Percentiles rank a stretch among this genome's conserved stretches.
These are phyloP conservation scores for Mandrillus leucophaeus DNA, from an alignment of 2,113 vertebrate species.

Conservation along the genomic window DNA sequence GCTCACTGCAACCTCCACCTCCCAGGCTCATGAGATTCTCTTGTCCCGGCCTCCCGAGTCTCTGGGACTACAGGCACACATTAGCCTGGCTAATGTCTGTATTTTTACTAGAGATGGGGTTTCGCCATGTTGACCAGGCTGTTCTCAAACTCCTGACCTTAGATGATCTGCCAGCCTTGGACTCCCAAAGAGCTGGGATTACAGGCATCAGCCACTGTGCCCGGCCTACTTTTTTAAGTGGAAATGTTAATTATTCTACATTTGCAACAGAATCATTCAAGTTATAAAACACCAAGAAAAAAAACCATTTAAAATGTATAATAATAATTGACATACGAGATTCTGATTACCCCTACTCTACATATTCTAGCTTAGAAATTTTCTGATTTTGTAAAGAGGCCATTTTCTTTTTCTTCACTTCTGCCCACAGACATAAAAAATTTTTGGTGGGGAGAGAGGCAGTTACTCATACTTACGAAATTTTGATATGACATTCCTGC, in stretches of 20 bases:
- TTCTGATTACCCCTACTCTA: background rate
- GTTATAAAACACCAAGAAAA: background rate
- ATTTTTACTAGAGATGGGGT: too few relatives aligned
- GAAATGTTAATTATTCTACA: background rate
- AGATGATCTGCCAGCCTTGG: too few relatives aligned
- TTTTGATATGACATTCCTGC: background rate
- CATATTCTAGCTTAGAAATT: background rate
- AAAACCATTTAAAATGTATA: background rate
- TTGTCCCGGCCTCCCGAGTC: too few relatives aligned
- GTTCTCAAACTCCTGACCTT: too few relatives aligned
- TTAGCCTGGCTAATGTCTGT: too few relatives aligned
- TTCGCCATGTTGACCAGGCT: too few relatives aligned
- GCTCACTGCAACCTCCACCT: too few relatives aligned
- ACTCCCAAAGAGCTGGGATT: too few relatives aligned
- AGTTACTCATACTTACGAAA: background rate
- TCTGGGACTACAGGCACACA: too few relatives aligned
- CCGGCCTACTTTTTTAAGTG: background rate
- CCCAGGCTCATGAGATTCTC: too few relatives aligned
- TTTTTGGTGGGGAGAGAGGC: background rate
- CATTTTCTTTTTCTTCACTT: background rate
- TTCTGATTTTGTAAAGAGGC: background rate
- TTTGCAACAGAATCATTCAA: background rate
- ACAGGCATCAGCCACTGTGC: too few relatives aligned
- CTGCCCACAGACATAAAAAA: background rate
- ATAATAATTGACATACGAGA: background rate